phyloP scores from a whole-genome alignment of 2,797 vertebrate genomes.

The Taenioides sp. region DNA sequence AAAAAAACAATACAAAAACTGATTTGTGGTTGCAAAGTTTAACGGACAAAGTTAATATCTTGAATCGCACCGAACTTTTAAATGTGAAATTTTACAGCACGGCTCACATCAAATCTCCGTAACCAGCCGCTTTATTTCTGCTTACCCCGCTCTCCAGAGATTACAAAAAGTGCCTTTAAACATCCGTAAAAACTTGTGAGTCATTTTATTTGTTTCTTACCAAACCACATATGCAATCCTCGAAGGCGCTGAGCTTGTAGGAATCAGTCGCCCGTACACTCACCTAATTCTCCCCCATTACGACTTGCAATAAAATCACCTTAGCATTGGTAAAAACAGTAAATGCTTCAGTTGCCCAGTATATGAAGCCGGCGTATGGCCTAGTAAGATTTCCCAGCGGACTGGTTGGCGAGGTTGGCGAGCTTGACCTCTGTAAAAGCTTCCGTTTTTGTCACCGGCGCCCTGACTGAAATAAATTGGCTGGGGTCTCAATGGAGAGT shows the following conservation, averaged over 20 bases:
- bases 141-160: background rate
- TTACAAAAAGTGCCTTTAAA: background rate
- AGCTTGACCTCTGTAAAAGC: constrained; percentile 71
- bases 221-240: background rate
- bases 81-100: background rate
- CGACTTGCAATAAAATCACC: constrained; percentile 49
- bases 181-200: constrained; percentile 5
- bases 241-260: constrained; percentile 1
- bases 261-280: constrained; percentile 16
- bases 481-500: constrained; percentile 70
- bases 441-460: constrained; percentile 72
- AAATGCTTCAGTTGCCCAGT: constrained; percentile 44
- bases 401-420: constrained; percentile 52
- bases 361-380: constrained; percentile 59
- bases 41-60: background rate
- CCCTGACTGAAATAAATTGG: constrained; percentile 77
- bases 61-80: background rate
- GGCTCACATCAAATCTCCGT: background rate
- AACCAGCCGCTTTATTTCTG: background rate
- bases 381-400: constrained; percentile 64
- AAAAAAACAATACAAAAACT: background rate
- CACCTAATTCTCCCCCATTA: constrained; percentile 45
- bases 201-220: constrained; percentile 12
- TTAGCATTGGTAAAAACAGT: constrained; percentile 32
- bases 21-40: background rate